Percentiles rank a stretch among this genome's conserved stretches.
These are phyloP conservation scores for Phyto melanocephala DNA, from an alignment of 2,888 invertebrate species.

Conservation along the genomic window DNA sequence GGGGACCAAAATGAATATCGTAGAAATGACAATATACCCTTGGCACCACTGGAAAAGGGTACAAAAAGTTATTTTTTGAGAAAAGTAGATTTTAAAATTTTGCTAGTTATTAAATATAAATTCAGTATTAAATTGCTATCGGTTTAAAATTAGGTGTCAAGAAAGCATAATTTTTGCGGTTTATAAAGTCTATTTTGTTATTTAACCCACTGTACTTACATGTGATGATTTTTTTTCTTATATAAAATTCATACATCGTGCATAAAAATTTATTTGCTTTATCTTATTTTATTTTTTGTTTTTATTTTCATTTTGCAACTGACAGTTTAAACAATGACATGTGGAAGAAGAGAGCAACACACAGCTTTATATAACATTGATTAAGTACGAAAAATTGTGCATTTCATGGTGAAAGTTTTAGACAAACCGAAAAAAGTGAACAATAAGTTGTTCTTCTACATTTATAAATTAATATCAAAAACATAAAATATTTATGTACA, in stretches of 20 bases:
- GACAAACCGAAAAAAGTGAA: neutral
- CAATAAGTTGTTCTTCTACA: neutral
- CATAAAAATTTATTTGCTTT: neutral
- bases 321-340: slow-evolving; percentile 46
- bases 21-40: too few relatives aligned
- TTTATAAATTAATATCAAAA: slow-evolving; percentile 22
- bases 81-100: too few relatives aligned
- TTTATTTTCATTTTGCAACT: neutral
- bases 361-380: neutral
- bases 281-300: too few relatives aligned
- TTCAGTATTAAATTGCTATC: too few relatives aligned
- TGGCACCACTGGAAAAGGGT: too few relatives aligned
- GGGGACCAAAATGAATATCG: too few relatives aligned
- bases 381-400: slow-evolving; percentile 6
- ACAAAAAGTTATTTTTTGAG: too few relatives aligned
- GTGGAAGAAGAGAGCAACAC: neutral
- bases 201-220: neutral
- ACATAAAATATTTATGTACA: neutral
- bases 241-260: neutral
- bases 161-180: too few relatives aligned
- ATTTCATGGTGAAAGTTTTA: slow-evolving; percentile 14
- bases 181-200: too few relatives aligned
- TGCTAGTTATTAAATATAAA: too few relatives aligned
- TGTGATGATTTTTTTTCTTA: neutral
- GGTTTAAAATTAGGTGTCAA: too few relatives aligned